Percentiles rank a stretch among this genome's conserved stretches.
Conservation (phyloP, 2,797 vertebrate species). For the Octomys mimax region DNA sequence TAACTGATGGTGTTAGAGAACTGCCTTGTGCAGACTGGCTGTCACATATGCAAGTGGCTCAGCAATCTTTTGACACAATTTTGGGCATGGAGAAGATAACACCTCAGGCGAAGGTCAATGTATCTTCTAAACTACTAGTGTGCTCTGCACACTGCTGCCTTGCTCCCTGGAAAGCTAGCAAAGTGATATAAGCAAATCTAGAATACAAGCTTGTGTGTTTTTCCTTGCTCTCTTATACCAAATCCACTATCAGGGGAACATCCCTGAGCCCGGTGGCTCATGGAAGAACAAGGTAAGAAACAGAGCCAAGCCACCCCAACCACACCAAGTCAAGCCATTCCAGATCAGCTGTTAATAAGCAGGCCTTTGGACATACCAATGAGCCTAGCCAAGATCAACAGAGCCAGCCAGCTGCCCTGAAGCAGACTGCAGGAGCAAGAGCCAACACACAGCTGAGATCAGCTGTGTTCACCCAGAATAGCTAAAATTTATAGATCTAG, state of each 20-base stretch:
- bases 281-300: conserved; percentile 33
- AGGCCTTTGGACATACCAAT: neutral
- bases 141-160: neutral
- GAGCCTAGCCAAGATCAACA: neutral
- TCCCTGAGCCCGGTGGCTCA: neutral
- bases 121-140: conserved; percentile 13
- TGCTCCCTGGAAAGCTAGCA: neutral
- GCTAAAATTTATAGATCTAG: neutral
- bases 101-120: neutral
- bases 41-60: neutral
- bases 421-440: neutral
- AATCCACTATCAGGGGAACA: conserved; percentile 16
- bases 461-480: neutral
- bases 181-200: neutral
- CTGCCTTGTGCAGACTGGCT: neutral
- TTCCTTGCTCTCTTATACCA: neutral
- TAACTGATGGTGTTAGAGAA: conserved; percentile 24
- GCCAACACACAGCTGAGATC: neutral
- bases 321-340: neutral
- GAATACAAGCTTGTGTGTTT: conserved; percentile 7
- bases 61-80: neutral
- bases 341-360: neutral
- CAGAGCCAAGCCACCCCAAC: neutral
- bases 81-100: conserved; percentile 40
- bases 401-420: neutral